Percentiles rank a stretch among this genome's conserved stretches.
Conservation (phyloP, 1,140 invertebrate genomes). For the Ostrea denselamellosa region DNA sequence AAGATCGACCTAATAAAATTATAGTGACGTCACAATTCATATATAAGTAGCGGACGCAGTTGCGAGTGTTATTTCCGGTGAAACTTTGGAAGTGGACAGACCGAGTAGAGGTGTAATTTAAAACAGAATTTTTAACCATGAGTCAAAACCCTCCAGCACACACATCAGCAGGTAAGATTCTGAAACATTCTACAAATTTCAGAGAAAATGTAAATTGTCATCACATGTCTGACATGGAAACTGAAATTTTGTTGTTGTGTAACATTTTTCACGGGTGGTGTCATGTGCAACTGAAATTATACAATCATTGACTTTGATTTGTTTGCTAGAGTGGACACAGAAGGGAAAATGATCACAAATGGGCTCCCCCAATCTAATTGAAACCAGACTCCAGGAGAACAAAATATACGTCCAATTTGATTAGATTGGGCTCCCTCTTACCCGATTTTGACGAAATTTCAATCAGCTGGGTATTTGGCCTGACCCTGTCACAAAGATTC, state of each 20-base stretch:
- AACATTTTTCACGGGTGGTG: not conserved
- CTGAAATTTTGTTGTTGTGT: not conserved
- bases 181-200: not conserved
- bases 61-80: not conserved
- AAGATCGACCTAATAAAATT: not conserved
- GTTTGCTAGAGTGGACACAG: too few relatives aligned
- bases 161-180: not conserved
- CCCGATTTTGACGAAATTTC: too few relatives aligned
- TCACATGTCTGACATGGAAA: too few relatives aligned
- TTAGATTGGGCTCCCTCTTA: too few relatives aligned
- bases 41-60: not conserved
- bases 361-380: too few relatives aligned
- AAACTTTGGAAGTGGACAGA: not conserved
- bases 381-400: too few relatives aligned
- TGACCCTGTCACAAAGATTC: too few relatives aligned
- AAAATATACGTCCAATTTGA: too few relatives aligned
- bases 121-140: not conserved
- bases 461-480: too few relatives aligned
- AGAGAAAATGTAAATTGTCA: not conserved
- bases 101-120: not conserved
- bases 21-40: not conserved
- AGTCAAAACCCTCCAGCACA: conserved; percentile 23
- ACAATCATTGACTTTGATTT: too few relatives aligned
- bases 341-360: too few relatives aligned
- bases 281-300: not conserved